A percentile compares a stretch with the other conserved stretches of the same genome.
These are phyloP conservation scores for Chromoteleia sp. DNA, from an alignment of 2,888 invertebrate genomes.

Conservation along the genomic window DNA sequence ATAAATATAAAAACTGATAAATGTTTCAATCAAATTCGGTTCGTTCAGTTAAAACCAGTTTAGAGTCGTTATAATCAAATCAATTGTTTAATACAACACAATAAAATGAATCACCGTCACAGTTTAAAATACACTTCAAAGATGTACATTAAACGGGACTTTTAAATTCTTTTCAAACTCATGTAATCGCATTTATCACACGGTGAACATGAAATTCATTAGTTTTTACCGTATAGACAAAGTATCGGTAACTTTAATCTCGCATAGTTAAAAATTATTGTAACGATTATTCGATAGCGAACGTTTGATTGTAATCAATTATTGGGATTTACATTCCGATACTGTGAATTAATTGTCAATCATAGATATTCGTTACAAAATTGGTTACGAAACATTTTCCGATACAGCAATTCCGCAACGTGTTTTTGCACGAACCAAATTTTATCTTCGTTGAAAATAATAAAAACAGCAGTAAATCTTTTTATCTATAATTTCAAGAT, in stretches of 20 bases:
- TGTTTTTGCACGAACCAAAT: background rate
- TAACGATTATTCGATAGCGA: background rate
- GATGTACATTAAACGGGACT: background rate
- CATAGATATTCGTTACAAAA: background rate
- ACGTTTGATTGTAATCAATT: background rate
- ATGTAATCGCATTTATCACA: too few species aligned
- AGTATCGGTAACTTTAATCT: background rate
- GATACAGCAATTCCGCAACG: background rate
- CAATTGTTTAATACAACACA: background rate
- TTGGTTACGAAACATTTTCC: background rate
- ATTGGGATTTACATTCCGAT: background rate
- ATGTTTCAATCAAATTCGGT: background rate
- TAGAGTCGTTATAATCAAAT: background rate
- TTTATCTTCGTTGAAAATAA: slow-evolving; percentile 21
- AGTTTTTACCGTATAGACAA: background rate
- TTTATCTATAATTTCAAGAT: slow-evolving; percentile 50
- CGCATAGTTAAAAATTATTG: background rate
- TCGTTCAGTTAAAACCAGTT: background rate
- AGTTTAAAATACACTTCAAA: background rate
- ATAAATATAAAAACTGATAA: background rate
- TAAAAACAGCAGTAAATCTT: slow-evolving; percentile 38
- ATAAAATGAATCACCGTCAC: background rate
- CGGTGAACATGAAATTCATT: too few species aligned
- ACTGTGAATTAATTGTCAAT: background rate
- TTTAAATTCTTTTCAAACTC: too few species aligned